phyloP scores from a whole-genome alignment of 1,140 invertebrate genomes.

The Lepeophtheirus salmonis region DNA sequence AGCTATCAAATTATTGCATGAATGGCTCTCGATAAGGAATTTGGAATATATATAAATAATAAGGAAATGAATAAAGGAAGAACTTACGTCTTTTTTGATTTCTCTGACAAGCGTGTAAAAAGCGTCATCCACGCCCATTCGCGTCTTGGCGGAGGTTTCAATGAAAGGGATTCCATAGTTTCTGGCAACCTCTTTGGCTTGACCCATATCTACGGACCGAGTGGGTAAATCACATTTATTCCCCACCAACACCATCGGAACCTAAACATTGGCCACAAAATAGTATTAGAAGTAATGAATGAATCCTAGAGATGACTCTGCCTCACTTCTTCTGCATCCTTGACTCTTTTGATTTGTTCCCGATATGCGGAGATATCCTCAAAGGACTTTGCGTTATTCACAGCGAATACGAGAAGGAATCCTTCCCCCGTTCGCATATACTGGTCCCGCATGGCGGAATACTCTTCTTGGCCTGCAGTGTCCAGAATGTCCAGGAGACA shows the following conservation, averaged over 20 bases:
- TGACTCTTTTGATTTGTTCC: slow-evolving; percentile 95
- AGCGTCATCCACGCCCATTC: slow-evolving; percentile 96
- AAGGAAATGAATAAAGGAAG: not conserved
- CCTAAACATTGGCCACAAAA: not conserved
- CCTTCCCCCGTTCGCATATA: slow-evolving; percentile 98
- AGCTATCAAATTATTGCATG: no score
- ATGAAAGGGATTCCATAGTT: slow-evolving; percentile 95
- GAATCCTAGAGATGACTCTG: not conserved
- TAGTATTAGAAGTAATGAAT: not conserved
- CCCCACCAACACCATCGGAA: slow-evolving; percentile 50
- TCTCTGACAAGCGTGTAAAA: slow-evolving; percentile 97
- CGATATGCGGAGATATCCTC: slow-evolving; percentile 89
- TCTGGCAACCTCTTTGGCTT: slow-evolving; percentile 76
- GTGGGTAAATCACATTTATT: slow-evolving; percentile 94
- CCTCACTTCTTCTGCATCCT: slow-evolving; percentile 90
- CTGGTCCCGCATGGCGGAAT: slow-evolving; percentile 92
- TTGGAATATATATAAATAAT: no score
- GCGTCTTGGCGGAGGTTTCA: slow-evolving; percentile 94
- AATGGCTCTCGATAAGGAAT: no score
- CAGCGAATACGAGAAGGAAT: slow-evolving; percentile 89
- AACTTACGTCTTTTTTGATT: slow-evolving; percentile 58
- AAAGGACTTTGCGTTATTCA: slow-evolving; percentile 97
- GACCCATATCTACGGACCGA: slow-evolving; percentile 65
- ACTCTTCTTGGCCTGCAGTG: slow-evolving; percentile 98
- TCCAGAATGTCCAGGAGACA: slow-evolving; percentile 95